Percentiles rank a stretch among this genome's conserved stretches.
phyloP scores from a whole-genome alignment of 2,113 vertebrate genomes.

The Cercocebus atys region DNA sequence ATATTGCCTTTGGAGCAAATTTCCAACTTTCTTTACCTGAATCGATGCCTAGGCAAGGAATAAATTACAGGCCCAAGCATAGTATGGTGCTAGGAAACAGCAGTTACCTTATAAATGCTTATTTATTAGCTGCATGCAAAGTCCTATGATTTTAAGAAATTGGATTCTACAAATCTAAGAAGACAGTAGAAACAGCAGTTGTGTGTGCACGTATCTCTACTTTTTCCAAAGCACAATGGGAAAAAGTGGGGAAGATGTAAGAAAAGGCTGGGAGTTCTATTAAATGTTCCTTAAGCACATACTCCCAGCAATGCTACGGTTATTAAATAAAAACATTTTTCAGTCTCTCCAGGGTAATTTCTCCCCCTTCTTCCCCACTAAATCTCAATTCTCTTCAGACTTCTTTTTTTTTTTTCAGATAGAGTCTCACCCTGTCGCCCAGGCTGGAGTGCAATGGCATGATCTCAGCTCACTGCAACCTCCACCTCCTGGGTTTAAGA shows the following conservation, averaged over 20 bases:
- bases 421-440: too few relatives aligned
- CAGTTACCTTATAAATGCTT: background rate
- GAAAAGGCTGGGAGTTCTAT: background rate
- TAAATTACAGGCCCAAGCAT: background rate
- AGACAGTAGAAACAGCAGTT: background rate
- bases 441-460: too few relatives aligned
- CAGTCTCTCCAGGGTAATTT: background rate
- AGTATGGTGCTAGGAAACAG: background rate
- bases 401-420: too few relatives aligned
- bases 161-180: background rate
- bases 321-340: slow-evolving; percentile 14
- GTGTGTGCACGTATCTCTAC: background rate
- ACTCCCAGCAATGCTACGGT: background rate
- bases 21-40: slow-evolving; percentile 8
- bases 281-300: background rate
- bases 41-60: background rate
- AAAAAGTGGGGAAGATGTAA: background rate
- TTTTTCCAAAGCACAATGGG: background rate
- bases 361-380: background rate
- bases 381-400: background rate
- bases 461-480: too few relatives aligned
- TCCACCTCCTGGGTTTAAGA: too few relatives aligned
- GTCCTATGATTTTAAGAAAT: background rate
- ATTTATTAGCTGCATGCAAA: background rate
- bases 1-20: background rate